Base-by-base conservation (phyloP, 2,888 invertebrate genomes). In the Andrena hattorfiana region DNA sequence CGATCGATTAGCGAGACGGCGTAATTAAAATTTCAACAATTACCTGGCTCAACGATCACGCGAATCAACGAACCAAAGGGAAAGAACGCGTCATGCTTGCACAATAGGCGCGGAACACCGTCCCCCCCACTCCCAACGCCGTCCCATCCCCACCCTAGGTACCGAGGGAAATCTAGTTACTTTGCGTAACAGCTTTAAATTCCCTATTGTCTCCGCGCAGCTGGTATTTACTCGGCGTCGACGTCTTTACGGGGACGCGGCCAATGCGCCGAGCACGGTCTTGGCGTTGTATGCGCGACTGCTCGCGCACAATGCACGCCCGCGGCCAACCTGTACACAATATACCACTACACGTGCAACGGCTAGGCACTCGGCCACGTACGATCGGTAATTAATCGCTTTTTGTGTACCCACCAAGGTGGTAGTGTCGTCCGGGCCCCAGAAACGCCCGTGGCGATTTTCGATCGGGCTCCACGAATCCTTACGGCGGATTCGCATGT, bases 381-480 rank as follows among this genome's bases (percentile, higher is more conserved):
- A 10, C 20, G 28, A 35, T n/a, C 35, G 64, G 16, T 81, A 81
- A 81, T 81, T 81, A 81, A 81, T 77, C 73, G 74, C 7, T 78
- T 82, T 82, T 82, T 78, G 73, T 66, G 69, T 62, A 49, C 56
- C 49, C 77, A 20, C 51, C 68, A n/a, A 62, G 42, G 62, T 20
- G 68, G 56, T 13, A 51, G 56, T 67, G 74, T 68, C 56, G 49
- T 20, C 10, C 10, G 5, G 51, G 35, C 5, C 20, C 32, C 48
- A 56, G 62, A 60, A 71, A 48, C 74, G 69, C 70, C 68, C 20
- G 10, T n/a, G 69, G 51, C 54, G 28, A 63, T 51, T 66, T 66
- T 26, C 71, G 13, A 64, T 63, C 56, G 20, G 16, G n/a, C 20
- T 35, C 60, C 23, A 30, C 60, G 42, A 51, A 42, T 26, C 30